Evolutionary conservation across 2,113 vertebrate species (phyloP).

Genomic region (Ovis canadensis): DNA sequence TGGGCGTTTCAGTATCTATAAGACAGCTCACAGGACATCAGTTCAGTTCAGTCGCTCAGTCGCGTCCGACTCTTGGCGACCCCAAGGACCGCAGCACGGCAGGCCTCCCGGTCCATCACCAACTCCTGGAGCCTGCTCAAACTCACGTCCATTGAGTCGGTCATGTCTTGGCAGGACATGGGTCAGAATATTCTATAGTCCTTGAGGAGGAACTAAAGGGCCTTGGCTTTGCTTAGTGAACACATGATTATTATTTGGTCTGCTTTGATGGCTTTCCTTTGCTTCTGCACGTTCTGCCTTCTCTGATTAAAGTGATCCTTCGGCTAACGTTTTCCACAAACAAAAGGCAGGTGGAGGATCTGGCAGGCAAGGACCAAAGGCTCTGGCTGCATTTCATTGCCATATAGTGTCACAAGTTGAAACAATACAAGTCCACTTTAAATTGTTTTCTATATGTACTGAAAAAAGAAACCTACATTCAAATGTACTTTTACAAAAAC

Average conservation of each 20-base stretch:
- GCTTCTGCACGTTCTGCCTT: not conserved
- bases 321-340: fast-evolving
- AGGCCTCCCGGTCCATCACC: not conserved
- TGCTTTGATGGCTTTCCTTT: not conserved
- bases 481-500: not conserved
- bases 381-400: not conserved
- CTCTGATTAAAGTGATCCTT: not conserved
- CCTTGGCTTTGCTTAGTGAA: not conserved
- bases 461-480: not conserved
- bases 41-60: not conserved
- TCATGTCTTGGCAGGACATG: not conserved
- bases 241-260: not conserved
- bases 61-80: fast-evolving
- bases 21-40: not conserved
- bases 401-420: not conserved
- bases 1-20: not conserved
- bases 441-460: not conserved
- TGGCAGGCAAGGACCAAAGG: not conserved
- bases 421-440: not conserved
- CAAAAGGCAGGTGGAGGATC: not conserved
- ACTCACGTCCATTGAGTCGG: not conserved
- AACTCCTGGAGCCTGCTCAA: not conserved
- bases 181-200: not conserved
- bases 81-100: fast-evolving
- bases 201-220: not conserved